Conservation (phyloP, 2,797 vertebrate genomes). For the Chelonia mydas region DNA sequence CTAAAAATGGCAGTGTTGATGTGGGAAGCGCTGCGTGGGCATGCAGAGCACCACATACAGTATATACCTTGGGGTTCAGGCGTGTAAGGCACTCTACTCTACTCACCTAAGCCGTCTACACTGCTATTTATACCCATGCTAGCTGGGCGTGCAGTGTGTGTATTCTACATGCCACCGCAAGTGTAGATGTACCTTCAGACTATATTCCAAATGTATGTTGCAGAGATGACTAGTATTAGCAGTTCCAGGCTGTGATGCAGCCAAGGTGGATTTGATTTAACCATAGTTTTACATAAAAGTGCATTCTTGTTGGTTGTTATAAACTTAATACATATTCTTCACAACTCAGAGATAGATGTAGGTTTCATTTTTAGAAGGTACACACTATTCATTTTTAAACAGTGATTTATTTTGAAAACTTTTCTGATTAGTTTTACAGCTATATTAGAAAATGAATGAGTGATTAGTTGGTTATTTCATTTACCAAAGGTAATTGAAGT, state of each 20-base stretch:
- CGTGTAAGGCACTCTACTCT: background rate
- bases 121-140: background rate
- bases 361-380: too few species aligned
- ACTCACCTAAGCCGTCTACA: background rate
- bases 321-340: too few species aligned
- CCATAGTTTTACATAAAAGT: too few species aligned
- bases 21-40: background rate
- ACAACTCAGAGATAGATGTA: too few species aligned
- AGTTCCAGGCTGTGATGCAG: background rate
- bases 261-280: too few species aligned
- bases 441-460: too few species aligned
- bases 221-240: constrained; percentile 44
- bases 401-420: too few species aligned
- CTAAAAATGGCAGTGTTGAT: background rate
- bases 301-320: too few species aligned
- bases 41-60: background rate
- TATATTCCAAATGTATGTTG: background rate
- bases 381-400: too few species aligned
- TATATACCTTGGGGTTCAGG: background rate
- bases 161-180: background rate
- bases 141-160: background rate
- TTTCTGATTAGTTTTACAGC: too few species aligned
- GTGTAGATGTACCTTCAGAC: background rate
- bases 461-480: too few species aligned
- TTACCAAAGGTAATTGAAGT: too few species aligned